Percentiles rank a stretch among this genome's conserved stretches.
Conservation (phyloP, 2,797 vertebrate species). For the Pangasius djambal region DNA sequence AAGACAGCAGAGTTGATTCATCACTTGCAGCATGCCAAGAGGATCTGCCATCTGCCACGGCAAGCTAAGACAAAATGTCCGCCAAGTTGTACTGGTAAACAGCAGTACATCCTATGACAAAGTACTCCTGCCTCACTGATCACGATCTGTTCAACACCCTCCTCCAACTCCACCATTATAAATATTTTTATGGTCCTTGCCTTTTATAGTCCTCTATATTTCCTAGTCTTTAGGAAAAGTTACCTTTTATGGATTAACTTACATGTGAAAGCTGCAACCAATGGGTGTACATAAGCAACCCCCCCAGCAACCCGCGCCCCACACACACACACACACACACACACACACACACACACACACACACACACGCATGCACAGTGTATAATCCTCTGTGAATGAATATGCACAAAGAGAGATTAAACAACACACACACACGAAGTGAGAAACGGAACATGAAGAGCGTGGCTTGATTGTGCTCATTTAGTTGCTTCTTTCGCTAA, state of each 20-base stretch:
- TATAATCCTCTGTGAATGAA: neutral
- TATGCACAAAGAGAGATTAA: conserved; percentile 21
- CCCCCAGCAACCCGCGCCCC: no score
- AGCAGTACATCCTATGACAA: conserved; percentile 22
- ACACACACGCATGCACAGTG: neutral
- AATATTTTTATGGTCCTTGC: neutral
- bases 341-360: no score
- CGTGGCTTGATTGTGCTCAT: conserved; percentile 55
- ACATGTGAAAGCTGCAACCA: neutral
- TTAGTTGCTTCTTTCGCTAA: conserved; percentile 60
- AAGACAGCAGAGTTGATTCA: conserved; percentile 46
- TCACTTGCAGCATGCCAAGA: conserved; percentile 35
- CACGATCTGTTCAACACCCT: conserved; percentile 30
- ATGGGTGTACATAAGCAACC: neutral
- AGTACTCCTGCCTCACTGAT: conserved; percentile 22
- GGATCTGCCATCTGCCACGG: conserved; percentile 52
- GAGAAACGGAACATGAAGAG: conserved; percentile 37
- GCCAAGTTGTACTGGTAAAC: conserved; percentile 31
- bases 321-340: no score
- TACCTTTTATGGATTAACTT: conserved; percentile 6
- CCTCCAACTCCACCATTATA: neutral
- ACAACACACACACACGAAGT: conserved; percentile 8
- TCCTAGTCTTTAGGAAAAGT: neutral
- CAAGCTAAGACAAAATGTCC: conserved; percentile 52
- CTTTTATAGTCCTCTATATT: no score